These are phyloP conservation scores for Abscondita cerata DNA, from an alignment of 2,888 invertebrate species.

Conservation along the genomic window DNA sequence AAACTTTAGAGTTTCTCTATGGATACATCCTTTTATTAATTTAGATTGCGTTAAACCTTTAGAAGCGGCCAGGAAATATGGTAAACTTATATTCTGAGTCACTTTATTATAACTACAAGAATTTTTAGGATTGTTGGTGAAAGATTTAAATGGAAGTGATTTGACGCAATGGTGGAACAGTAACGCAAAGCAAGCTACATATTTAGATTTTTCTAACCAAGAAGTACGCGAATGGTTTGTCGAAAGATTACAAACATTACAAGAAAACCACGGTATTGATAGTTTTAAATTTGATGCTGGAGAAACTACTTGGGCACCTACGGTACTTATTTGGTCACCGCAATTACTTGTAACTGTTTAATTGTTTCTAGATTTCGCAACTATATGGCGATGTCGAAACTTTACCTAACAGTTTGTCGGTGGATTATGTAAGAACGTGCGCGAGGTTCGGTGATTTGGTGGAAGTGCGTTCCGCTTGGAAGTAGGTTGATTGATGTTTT, in stretches of 20 bases:
- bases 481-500: conserved; percentile 44
- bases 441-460: conserved; percentile 68
- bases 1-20: conserved; percentile 79
- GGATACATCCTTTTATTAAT: conserved; percentile 90
- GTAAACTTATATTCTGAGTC: conserved; percentile 52
- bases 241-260: conserved; percentile 61
- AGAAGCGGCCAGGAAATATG: conserved; percentile 50
- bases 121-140: conserved; percentile 60
- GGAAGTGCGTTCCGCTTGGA: conserved; percentile 76
- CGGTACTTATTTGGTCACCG: conserved; percentile 52
- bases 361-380: conserved; percentile 60
- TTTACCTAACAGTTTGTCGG: conserved; percentile 66
- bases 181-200: conserved; percentile 63
- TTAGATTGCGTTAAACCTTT: conserved; percentile 70
- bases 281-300: conserved; percentile 86
- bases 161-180: conserved; percentile 64
- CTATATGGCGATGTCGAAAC: conserved; percentile 63
- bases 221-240: conserved; percentile 69
- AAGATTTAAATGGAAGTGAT: conserved; percentile 61
- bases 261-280: conserved; percentile 70
- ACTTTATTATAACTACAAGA: conserved; percentile 7
- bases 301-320: conserved; percentile 73
- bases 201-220: conserved; percentile 77
- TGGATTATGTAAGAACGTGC: conserved; percentile 64
- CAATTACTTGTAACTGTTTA: background rate